Evolutionary conservation across 2,888 invertebrate species (phyloP), one percentile per base, ranked within the genome.

Genomic region (Lypha dubia): DNA sequence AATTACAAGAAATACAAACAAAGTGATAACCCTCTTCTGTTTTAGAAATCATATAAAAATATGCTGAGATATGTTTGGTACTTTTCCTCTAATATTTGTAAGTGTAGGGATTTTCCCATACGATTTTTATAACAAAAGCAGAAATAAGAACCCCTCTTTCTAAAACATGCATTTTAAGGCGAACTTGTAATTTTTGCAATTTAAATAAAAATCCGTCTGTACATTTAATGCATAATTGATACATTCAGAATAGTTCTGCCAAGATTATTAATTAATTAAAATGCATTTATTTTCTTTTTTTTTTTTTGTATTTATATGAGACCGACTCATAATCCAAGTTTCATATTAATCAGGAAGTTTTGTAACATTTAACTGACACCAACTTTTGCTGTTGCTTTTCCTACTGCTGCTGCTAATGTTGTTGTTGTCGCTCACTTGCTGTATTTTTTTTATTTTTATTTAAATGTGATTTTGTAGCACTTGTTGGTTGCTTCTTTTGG

Each of bases 301-400:
- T n/a, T n/a, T 56, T 28, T 62, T 11, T 15, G 28, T 53, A 63
- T 53, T 56, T 20, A 5, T 13, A n/a, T n/a, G 20, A 8, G 20
- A 20, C 56, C 7, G 13, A 32, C 5, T 11, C 32, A 15, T 13
- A 11, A 9, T n/a, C 44, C 4, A 58, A 22, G 35, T 51, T 41
- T 41, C 8, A 67, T 49, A 76, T 67, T 13, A 60, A 68, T 77
- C 68, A 77, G 76, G 76, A 77, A 77, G 68, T 28, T 77, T 77
- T 68, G 11, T 28, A 58, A 22, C 20, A 49, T 49, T 77, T 41
- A 51, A 68, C 46, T 49, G 65, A 32, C 73, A 63, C 20, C 73
- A 74, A 44, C 51, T 51, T 17, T 28, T 53, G 38, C 24, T 24
- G n/a, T 41, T 49, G 13, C 20, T 41, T 35, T 22, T 35, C 28